Conservation (phyloP, 1,140 invertebrate genomes). For the Cherax destructor region DNA sequence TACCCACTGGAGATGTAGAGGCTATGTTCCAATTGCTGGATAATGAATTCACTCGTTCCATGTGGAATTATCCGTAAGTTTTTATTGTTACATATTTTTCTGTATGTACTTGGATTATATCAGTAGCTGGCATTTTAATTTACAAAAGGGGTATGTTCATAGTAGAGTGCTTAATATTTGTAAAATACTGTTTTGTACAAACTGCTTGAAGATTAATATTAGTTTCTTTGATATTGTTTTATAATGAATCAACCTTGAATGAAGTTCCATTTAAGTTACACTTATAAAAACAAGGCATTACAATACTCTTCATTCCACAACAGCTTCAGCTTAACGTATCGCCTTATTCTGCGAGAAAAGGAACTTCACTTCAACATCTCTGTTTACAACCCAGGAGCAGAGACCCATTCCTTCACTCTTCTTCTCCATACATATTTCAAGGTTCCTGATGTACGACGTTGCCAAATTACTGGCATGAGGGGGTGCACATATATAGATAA, state of each 20-base stretch:
- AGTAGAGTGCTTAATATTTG: too few relatives aligned
- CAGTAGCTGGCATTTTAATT: too few relatives aligned
- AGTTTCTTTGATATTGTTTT: too few relatives aligned
- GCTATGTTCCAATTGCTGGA: conserved; percentile 94
- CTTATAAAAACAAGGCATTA: too few relatives aligned
- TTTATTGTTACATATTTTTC: neutral
- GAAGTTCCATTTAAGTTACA: too few relatives aligned
- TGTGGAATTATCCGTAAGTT: conserved; percentile 93
- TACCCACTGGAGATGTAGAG: conserved; percentile 92
- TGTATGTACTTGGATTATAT: too few relatives aligned
- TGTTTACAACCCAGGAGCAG: conserved; percentile 86
- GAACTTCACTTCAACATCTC: conserved; percentile 94
- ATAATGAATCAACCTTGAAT: too few relatives aligned
- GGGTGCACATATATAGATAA: conserved; percentile 95
- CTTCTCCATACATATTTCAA: conserved; percentile 96
- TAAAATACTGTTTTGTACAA: too few relatives aligned
- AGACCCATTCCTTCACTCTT: conserved; percentile 93
- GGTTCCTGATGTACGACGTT: conserved; percentile 92
- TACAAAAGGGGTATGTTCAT: too few relatives aligned
- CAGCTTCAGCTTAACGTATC: conserved; percentile 80
- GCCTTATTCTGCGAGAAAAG: conserved; percentile 91
- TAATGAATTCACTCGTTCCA: conserved; percentile 91
- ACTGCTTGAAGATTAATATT: too few relatives aligned
- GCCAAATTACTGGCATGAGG: conserved; percentile 92
- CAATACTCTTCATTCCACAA: conserved; percentile 17